These are phyloP conservation scores for Turnix velox DNA, from an alignment of 2,113 vertebrate species.

Conservation along the genomic window DNA sequence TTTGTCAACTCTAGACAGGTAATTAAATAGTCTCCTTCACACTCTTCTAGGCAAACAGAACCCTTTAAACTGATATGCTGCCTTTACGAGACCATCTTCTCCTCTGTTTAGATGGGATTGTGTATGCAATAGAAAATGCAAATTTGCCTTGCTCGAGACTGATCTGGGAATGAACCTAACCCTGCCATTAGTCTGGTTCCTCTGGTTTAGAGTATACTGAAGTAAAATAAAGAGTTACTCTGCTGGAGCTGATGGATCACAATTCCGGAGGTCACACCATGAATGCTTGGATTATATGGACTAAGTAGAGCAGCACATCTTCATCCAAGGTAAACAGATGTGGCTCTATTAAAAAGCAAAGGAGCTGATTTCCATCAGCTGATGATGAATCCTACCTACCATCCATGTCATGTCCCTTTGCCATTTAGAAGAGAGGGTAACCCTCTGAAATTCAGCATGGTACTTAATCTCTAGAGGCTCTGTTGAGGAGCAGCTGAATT, in stretches of 20 bases:
- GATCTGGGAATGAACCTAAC: neutral
- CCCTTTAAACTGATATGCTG: constrained; percentile 30
- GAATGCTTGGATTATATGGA: neutral
- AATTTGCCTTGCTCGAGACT: neutral
- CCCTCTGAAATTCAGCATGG: neutral
- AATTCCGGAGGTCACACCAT: neutral
- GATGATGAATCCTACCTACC: neutral
- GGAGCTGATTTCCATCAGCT: neutral
- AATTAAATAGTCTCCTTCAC: constrained; percentile 69
- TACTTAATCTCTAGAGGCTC: neutral
- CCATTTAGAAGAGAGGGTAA: neutral
- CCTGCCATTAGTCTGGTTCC: neutral
- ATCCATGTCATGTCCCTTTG: neutral
- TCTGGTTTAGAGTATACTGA: neutral
- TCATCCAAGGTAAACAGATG: neutral
- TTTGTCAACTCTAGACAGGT: constrained; percentile 61
- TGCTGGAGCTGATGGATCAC: neutral
- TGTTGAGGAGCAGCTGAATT: neutral
- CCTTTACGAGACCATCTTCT: constrained; percentile 37
- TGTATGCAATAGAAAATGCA: constrained; percentile 46
- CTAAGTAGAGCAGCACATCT: neutral
- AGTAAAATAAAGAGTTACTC: neutral
- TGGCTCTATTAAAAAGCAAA: neutral
- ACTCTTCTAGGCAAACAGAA: constrained; percentile 61
- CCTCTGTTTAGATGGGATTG: constrained; percentile 26